Evolutionary conservation across 2,797 vertebrate genomes (phyloP), one percentile per base, ranked within the genome.

Genomic region (Chloroceryle inda): DNA sequence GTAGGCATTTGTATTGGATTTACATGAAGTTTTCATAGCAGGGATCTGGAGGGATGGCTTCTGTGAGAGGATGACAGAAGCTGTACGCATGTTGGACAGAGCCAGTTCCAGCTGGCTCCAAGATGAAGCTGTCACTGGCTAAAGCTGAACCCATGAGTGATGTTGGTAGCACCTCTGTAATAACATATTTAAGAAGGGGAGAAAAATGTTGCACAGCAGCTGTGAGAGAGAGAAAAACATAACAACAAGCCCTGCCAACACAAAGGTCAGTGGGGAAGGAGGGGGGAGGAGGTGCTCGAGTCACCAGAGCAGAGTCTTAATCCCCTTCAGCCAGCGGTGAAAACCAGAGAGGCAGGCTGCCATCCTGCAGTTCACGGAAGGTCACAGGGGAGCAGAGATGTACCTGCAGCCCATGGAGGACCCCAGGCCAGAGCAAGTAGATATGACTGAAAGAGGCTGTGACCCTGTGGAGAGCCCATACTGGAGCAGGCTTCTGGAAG

Each of bases 291-390:
- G 45, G 3, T 23, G 24, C 17, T 61, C 4, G 24, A 35, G 53
- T 27, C 1, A 3, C 31, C 0, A 0, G 16, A 78, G 23, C 40
- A 64, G 35, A 35, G 56, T 49, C 47, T 49, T 26, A 72, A 47
- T 50, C 7, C 23, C 13, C 8, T 53, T 10, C 44, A 84, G 13
- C 18, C 29, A 12, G 13, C 13, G 29, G 31, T 11, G 31, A 66
- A 9, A 22, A n/a, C 18, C 22, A 45, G 23, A 37, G 35, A 63
- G 6, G 23, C 4, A 42, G 29, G 13, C 3, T 35, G 20, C 38
- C 1, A 4, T 17, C 16, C 5, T 52, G 31, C 35, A 73, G n/a
- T 16, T 26, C 1, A 0, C 40, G 38, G 50, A 79, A 24, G 20
- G 9, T n/a, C 17, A 20, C 53, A 21, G 18, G 6, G 33, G 10